Conservation (phyloP, 2,888 invertebrate genomes). For the Microchrysa polita region DNA sequence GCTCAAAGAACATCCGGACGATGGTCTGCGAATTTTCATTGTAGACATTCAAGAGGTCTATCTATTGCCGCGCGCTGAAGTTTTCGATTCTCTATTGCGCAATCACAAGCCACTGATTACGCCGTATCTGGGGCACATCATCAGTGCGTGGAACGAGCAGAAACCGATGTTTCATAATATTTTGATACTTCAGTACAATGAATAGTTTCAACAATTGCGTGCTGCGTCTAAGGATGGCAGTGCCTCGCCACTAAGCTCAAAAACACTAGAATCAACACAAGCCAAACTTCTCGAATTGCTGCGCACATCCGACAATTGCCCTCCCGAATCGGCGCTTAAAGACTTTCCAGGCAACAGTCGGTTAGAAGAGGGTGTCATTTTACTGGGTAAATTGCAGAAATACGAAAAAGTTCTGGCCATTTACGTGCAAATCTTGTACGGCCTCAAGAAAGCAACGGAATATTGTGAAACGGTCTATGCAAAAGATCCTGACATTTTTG, state of each 20-base stretch:
- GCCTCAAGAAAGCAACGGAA: constrained; percentile 82
- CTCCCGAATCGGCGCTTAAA: constrained; percentile 84
- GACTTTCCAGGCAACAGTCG: constrained; percentile 87
- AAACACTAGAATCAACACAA: constrained; percentile 55
- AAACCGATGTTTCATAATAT: constrained; percentile 90
- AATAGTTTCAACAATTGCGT: constrained; percentile 69
- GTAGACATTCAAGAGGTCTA: constrained; percentile 90
- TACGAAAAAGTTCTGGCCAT: no score
- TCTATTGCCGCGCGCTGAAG: constrained; percentile 84
- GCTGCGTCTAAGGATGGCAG: constrained; percentile 40
- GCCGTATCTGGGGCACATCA: constrained; percentile 94
- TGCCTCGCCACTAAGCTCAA: constrained; percentile 41
- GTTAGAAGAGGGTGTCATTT: constrained; percentile 93
- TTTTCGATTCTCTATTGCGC: constrained; percentile 87
- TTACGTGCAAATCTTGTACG: constrained; percentile 88
- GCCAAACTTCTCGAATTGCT: no score
- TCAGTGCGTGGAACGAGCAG: constrained; percentile 87
- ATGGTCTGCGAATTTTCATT: no score
- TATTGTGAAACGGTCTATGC: no score
- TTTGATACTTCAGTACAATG: constrained; percentile 87
- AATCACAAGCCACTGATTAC: constrained; percentile 84
- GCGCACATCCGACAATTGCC: constrained; percentile 83
- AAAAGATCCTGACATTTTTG: no score
- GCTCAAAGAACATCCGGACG: constrained; percentile 83
- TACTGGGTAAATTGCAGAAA: constrained; percentile 86